Base-by-base conservation (phyloP, 2,888 invertebrate genomes). In the Arrhopalites spinosus region DNA sequence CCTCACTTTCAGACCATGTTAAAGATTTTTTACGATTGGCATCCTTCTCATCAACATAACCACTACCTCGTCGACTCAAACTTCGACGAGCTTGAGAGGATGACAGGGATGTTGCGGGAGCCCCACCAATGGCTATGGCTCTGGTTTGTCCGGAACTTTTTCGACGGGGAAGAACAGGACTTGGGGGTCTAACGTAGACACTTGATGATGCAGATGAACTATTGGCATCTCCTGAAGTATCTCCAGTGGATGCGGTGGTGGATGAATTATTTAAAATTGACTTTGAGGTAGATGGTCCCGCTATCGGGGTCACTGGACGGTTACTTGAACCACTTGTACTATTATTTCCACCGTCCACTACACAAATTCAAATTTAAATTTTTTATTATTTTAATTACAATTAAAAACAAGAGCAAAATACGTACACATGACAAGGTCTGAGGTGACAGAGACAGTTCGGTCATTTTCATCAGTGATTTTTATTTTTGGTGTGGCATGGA, bases 401-500 rank as follows among this genome's bases (percentile, higher is more conserved):
- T 20, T 20, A 56, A 7, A 17, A 23, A 13, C n/a, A 17, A 8
- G n/a, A 23, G 13, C 25, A 63, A 63, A 63, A 63, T n/a, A n/a
- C 81, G 50, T 79, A 78, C 29, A 81, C 72, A 23, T 79, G 77
- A 23, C 79, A 5, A 81, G 80, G 64, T 81, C 81, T 68, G 85
- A 86, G 70, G 84, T 85, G 73, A 84, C 84, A 74, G 85, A 85
- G 76, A 84, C 84, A 2, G 85, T 85, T 77, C 85, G 84, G 67
- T 86, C 86, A 79, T 86, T 85, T 72, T 86, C 86, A 77, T 87
- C 86, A 0, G 86, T 84, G 79, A 86, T 85, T 73, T 84, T 84
- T 43, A 86, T 86, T 79, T 85, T 85, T 1, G 82, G 82, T 1
- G 79, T 80, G 70, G 64, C 29, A 47, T 82, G 81, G 15, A 87